Conservation (phyloP, 2,113 vertebrate species). For the Ariopsis seemanni region DNA sequence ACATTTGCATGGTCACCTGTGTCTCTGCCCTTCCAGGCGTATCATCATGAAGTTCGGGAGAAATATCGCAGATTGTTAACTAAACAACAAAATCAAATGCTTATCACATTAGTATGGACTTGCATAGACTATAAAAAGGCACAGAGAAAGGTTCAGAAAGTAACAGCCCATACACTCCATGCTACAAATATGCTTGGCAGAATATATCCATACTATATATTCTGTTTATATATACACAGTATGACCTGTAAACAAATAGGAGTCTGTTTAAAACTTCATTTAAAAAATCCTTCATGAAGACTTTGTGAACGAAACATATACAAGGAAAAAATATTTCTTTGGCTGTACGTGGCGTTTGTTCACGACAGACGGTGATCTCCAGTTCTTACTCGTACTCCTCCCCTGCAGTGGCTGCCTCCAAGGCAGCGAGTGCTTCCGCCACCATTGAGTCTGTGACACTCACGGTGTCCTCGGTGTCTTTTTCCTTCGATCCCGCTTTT, state of each 20-base stretch:
- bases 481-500: slow-evolving; percentile 57
- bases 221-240: slow-evolving; percentile 18
- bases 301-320: not conserved
- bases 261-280: slow-evolving; percentile 31
- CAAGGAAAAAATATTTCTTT: slow-evolving; percentile 28
- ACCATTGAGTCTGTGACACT: slow-evolving; percentile 84
- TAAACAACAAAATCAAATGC: not conserved
- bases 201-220: slow-evolving; percentile 10
- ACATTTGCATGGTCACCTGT: not conserved
- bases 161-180: slow-evolving; percentile 33
- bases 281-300: slow-evolving; percentile 15
- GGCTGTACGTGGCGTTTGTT: slow-evolving; percentile 36
- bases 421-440: slow-evolving; percentile 87
- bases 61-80: not conserved
- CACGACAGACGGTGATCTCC: not conserved
- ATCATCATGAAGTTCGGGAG: not conserved
- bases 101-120: slow-evolving; percentile 6
- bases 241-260: slow-evolving; percentile 47
- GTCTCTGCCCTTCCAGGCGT: not conserved
- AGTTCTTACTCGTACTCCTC: slow-evolving; percentile 73
- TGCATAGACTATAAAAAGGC: slow-evolving; percentile 16
- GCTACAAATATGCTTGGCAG: slow-evolving; percentile 12
- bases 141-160: slow-evolving; percentile 3
- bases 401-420: slow-evolving; percentile 90
- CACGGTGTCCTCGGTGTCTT: slow-evolving; percentile 49